Conservation (phyloP, 2,888 invertebrate species). For the Drosophila niveifrons region DNA sequence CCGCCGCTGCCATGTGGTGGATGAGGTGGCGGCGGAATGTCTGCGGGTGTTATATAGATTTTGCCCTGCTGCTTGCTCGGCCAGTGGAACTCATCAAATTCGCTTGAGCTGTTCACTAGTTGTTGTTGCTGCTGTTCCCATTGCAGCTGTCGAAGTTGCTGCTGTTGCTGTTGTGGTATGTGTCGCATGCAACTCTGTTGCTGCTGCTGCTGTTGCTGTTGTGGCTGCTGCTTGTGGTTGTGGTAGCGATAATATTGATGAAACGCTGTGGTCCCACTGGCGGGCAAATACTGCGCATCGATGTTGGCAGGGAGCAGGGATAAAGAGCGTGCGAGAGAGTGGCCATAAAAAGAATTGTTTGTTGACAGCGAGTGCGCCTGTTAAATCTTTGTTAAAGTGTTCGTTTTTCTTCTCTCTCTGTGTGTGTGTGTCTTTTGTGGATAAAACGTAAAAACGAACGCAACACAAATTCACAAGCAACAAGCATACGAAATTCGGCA, state of each 20-base stretch:
- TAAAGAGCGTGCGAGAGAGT: constrained; percentile 54
- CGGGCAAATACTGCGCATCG: constrained; percentile 74
- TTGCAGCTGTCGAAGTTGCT: constrained; percentile 49
- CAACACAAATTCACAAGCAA: constrained; percentile 32
- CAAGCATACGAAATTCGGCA: constrained; percentile 46
- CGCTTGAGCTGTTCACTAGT: constrained; percentile 68
- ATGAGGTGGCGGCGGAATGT: constrained; percentile 82
- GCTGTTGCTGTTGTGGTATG: constrained; percentile 48
- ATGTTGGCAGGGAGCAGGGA: constrained; percentile 26
- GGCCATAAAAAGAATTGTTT: constrained; percentile 69
- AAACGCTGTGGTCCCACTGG: constrained; percentile 70
- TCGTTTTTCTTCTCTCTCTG: constrained; percentile 16
- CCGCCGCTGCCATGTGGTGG: constrained; percentile 53
- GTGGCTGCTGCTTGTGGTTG: constrained; percentile 56
- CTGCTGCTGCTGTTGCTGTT: constrained; percentile 35
- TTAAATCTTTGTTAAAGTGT: constrained; percentile 55
- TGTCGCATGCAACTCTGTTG: constrained; percentile 50
- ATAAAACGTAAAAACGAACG: constrained; percentile 47
- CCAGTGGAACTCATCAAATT: constrained; percentile 77
- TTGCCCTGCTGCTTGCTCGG: constrained; percentile 72
- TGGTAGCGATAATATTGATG: constrained; percentile 81
- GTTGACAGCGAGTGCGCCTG: constrained; percentile 51
- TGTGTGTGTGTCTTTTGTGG: constrained; percentile 15
- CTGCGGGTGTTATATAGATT: constrained; percentile 82
- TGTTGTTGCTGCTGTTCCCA: constrained; percentile 57